Percentiles rank a stretch among this genome's conserved stretches.
phyloP scores from a whole-genome alignment of 2,113 vertebrate genomes.

The Thamnaconus septentrionalis region DNA sequence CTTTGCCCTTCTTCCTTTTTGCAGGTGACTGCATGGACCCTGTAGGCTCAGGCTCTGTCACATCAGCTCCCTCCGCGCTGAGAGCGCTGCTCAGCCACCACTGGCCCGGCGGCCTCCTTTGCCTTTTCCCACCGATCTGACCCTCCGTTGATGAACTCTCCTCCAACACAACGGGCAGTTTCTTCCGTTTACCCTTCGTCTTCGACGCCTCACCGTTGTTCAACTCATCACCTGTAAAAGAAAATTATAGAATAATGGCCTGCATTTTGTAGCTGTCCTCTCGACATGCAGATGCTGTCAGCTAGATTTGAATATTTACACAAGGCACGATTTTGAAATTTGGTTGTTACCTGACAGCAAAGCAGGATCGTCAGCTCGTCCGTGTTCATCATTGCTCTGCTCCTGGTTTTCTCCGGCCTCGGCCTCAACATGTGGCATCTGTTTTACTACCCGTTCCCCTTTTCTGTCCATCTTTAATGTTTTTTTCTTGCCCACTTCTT shows the following conservation, averaged over 20 bases:
- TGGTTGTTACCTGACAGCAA: slow-evolving; percentile 35
- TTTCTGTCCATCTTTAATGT: slow-evolving; percentile 13
- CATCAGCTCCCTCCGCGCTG: slow-evolving; percentile 10
- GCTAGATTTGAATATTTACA: neutral
- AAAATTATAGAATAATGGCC: neutral
- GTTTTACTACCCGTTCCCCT: neutral
- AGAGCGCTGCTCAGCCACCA: slow-evolving; percentile 59
- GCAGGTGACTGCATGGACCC: slow-evolving; percentile 29
- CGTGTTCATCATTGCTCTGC: too few relatives aligned
- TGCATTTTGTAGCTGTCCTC: too few relatives aligned
- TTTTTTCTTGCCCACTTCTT: slow-evolving; percentile 14
- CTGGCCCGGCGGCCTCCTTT: slow-evolving; percentile 42
- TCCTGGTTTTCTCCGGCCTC: neutral
- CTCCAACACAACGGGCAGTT: neutral
- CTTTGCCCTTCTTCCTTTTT: slow-evolving; percentile 11
- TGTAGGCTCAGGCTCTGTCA: neutral
- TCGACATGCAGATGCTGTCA: neutral
- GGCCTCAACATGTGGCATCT: neutral
- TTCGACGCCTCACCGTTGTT: neutral
- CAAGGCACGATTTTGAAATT: neutral
- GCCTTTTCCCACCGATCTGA: slow-evolving; percentile 43
- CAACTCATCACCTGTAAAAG: neutral
- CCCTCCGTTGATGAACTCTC: slow-evolving; percentile 20
- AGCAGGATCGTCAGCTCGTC: neutral
- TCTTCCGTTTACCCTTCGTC: neutral